Evolutionary conservation across 2,888 invertebrate genomes (phyloP).

Genomic region (Nebria salina): DNA sequence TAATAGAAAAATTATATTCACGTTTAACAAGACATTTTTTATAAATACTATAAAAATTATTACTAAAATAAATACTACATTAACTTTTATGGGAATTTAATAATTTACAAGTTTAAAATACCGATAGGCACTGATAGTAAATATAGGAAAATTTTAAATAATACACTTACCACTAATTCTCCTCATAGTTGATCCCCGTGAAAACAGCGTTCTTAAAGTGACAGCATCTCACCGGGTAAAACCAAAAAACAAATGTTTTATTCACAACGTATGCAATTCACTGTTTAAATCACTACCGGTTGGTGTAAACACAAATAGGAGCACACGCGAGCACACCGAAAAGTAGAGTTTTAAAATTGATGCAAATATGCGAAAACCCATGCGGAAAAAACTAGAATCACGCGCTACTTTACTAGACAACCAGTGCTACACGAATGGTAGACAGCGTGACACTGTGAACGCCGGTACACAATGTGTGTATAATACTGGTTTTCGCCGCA

Average conservation of each 20-base stretch:
- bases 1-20: neutral
- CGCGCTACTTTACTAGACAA: conserved; percentile 11
- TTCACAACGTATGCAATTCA: conserved; percentile 6
- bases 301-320: conserved; percentile 7
- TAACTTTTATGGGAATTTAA: too few relatives aligned
- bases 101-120: too few relatives aligned
- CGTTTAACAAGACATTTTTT: too few relatives aligned
- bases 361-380: conserved; percentile 8
- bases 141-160: neutral
- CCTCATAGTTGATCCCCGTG: conserved; percentile 14
- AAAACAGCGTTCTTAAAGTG: conserved; percentile 2
- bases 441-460: conserved; percentile 22
- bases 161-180: conserved; percentile 20
- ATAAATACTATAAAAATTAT: too few relatives aligned
- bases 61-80: too few relatives aligned
- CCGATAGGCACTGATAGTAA: too few relatives aligned
- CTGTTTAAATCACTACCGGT: neutral
- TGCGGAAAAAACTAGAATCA: neutral
- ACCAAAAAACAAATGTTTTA: conserved; percentile 5
- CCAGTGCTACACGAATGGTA: conserved; percentile 19
- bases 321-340: conserved; percentile 14
- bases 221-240: conserved; percentile 21
- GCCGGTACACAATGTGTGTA: neutral
- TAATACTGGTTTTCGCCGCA: conserved; percentile 10
- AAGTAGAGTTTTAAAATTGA: neutral